Evolutionary conservation across 1,140 invertebrate species (phyloP), one percentile per base, ranked within the genome.

Genomic region (Meloidogyne floridensis): DNA sequence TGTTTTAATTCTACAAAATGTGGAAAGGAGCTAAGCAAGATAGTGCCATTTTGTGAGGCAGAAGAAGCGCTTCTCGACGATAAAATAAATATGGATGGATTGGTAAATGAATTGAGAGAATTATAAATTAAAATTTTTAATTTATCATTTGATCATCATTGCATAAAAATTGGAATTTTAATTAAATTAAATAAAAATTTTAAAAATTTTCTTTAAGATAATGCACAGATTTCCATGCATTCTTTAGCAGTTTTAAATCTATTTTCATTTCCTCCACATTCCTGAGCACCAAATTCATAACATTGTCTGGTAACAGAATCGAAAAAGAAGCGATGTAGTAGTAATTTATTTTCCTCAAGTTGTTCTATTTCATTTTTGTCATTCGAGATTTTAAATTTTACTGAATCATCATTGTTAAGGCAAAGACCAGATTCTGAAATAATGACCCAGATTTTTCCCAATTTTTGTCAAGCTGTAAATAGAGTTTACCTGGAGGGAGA

Each of bases 231-330:
- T 20, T 56, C 72, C 75, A 85, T 71, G 75, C 84, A 84, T 75
- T 84, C 77, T 43, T 43, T 53, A 15, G 77, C 7, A 6, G 73
- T 83, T 11, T 54, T 54, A 72, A 84, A 84, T 32, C 85, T 74
- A 73, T 87, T 87, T 51, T 87, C 87, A 75, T 87, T 87, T 13
- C 82, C 87, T 53, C 87, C 87, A 75, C 87, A 87, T 32, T 76
- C 85, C 65, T 87, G 87, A 20, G 83, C 83, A 18, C 87, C 86
- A 76, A 87, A 87, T 42, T 87, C 85, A 81, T 88, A 87, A 59
- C 87, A 87, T 76, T 88, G 81, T 69, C 84, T 82, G 0, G 87
- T 87, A 20, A 84, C 77, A 2, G 83, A 74, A 72, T 87, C 86
- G 65, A 87, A 87, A 75, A 88, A 87, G 80, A 83, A 87, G 1